Base-by-base conservation (phyloP, 2,888 invertebrate species). In the Chalcis sispes region DNA sequence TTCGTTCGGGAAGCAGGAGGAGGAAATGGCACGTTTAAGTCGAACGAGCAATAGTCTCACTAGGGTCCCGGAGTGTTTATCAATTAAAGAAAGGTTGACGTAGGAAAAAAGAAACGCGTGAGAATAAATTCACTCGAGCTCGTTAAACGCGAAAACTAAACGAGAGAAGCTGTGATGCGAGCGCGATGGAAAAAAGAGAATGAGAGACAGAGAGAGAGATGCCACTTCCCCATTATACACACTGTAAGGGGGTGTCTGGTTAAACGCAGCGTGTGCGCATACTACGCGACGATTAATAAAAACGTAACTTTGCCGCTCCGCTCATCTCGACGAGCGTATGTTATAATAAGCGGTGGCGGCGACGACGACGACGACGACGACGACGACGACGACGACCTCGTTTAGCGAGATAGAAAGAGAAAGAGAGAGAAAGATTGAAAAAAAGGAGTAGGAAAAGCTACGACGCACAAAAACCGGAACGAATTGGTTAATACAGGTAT, bases 201-300 rank as follows among this genome's bases (percentile, higher is more conserved):
- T 42, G 25, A 23, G 15, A 48, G 46, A 70, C 59, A 70, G 59
- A 70, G 25, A 59, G 32, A 59, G 69, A 70, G 69, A 70, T 32
- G 69, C 67, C 67, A 69, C 67, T 69, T 69, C 56, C 10, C 69
- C 59, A 70, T 70, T 70, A 70, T 20, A 7, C n/a, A n/a, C n/a
- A n/a, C n/a, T n/a, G n/a, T n/a, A n/a, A n/a, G n/a, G n/a, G 59
- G 48, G 10, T 56, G 66, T 67, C 66, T 67, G 64, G 52, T 52
- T 25, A 50, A n/a, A n/a, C n/a, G n/a, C n/a, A n/a, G 52, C 32
- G 27, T 18, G 2, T 23, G n/a, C 61, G 32, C 36, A n/a, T n/a
- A n/a, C n/a, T n/a, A 1, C 27, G 23, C 52, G 52, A 23, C 66
- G 66, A 67, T 67, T 67, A 67, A 67, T 67, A 56, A 67, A 66